Base-by-base conservation (phyloP, 37 sponge, comb jelly and placozoan species). In the Axinella damicornis region DNA sequence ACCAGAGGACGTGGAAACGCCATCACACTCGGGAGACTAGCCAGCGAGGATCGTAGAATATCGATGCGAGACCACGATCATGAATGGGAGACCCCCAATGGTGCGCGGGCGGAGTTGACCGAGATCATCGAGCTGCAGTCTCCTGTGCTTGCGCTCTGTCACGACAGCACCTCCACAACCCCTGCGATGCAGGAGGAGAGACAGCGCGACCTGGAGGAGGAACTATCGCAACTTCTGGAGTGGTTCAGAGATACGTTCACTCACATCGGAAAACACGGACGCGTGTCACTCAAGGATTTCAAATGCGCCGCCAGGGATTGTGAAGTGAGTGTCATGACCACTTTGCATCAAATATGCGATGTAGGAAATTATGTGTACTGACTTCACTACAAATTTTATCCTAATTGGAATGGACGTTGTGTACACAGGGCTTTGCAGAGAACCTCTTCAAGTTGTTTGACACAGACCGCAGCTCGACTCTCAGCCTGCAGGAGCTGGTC, bases 401-500 rank as follows among this genome's bases (percentile, higher is more conserved):
- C n/a, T n/a, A n/a, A n/a, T n/a, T n/a, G n/a, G n/a, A n/a, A n/a
- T n/a, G n/a, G n/a, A n/a, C n/a, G n/a, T n/a, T n/a, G 46, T 46
- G 9, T 46, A 46, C 9, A 46, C 9, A 46, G 46, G 46, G 46
- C 46, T 95, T 94, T 90, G 84, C 88, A 20, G 83, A 88, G 57
- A 38, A 87, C 65, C 46, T 94, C 25, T 94, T 94, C 53, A 60
- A 72, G 57, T 73, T 94, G 53, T 91, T 94, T 75, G 95, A 91
- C 62, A 74, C 92, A 4, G 92, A 94, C 40, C 66, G 57, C 79
- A 83, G 78, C 38, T 75, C 76, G 22, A 66, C 89, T n/a, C 86
- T 94, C 28, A 91, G 88, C 52, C 76, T 92, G 15, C 95, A 92
- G 55, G 92, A 95, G 53, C 80, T 95, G 64, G 74, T 95, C 57